Conservation (phyloP, 2,888 invertebrate species). For the Mesorhabditis belari region DNA sequence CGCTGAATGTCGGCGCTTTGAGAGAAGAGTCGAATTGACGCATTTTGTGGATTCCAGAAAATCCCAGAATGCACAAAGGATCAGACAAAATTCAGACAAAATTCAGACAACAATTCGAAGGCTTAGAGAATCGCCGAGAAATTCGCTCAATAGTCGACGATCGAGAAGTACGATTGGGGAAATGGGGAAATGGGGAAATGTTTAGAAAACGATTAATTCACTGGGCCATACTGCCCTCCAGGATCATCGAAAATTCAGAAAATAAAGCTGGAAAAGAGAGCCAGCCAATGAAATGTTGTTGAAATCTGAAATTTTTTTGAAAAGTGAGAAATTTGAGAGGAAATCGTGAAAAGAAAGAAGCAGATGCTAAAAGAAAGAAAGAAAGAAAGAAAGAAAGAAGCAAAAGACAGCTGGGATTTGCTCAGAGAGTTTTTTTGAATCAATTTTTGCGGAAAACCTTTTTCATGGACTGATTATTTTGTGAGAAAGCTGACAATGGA, state of each 20-base stretch:
- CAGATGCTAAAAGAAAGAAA: neutral
- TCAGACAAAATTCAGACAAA: neutral
- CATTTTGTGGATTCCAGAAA: neutral
- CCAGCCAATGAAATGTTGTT: neutral
- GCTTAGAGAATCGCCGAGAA: too few species aligned
- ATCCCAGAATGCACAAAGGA: slow-evolving; percentile 14
- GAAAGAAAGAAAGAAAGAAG: neutral
- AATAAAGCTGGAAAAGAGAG: neutral
- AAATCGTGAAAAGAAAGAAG: neutral
- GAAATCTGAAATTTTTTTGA: neutral
- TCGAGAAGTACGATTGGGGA: neutral
- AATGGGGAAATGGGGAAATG: neutral
- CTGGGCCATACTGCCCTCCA: neutral
- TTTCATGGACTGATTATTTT: too few species aligned
- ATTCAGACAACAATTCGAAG: neutral
- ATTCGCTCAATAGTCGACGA: too few species aligned
- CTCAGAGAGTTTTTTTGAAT: neutral
- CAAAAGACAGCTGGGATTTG: neutral
- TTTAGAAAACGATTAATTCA: too few species aligned
- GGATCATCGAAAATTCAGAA: neutral
- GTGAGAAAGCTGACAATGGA: too few species aligned
- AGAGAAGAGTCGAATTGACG: slow-evolving; percentile 27
- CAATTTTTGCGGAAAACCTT: neutral
- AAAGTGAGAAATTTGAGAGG: neutral
- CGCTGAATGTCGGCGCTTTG: slow-evolving; percentile 30